Base-by-base conservation (phyloP, 2,113 vertebrate genomes). In the Cacatua alba region DNA sequence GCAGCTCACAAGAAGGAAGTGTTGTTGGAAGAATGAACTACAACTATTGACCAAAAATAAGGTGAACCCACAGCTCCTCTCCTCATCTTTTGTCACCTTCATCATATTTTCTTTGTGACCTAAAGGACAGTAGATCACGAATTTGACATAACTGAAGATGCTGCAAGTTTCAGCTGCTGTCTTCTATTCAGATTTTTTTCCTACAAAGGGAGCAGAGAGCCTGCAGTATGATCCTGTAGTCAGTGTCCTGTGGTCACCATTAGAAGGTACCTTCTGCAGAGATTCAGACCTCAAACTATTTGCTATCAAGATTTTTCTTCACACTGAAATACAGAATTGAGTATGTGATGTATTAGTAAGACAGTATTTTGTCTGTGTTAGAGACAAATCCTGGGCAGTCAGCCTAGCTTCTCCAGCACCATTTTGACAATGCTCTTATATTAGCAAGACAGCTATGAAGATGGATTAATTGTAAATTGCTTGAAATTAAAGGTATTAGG, bases 141-240 rank as follows among this genome's bases (percentile, higher is more conserved):
- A 70, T 37, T 64, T 55, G 35, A 70, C 14, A 11, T 59, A 88
- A 64, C 43, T 44, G 71, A 82, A 65, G 67, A 75, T 13, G 39
- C 13, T 79, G 11, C 10, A 59, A 57, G 39, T 59, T 94, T 88
- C 44, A 31, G 5, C 31, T 48, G 8, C 6, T 76, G 24, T 6
- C 4, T 33, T 39, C 46, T 88, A 4, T 23, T 88, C 9, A 11
- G 12, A 11, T 41, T 74, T n/a, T 82, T 78, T 46, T 19, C n/a
- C 37, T 43, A 46, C 9, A 71, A 78, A 55, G 49, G 29, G 8
- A 71, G 25, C 26, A 39, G 63, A 68, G 12, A 57, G 6, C 15
- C 48, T 33, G 16, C 6, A 18, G 24, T 39, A 49, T 0, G 2
- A 44, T 26, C 17, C 18, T 1, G 2, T 6, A 41, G 28, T 14